Evolutionary conservation across 1,140 invertebrate species (phyloP).

Genomic region (Drosophila leontia): DNA sequence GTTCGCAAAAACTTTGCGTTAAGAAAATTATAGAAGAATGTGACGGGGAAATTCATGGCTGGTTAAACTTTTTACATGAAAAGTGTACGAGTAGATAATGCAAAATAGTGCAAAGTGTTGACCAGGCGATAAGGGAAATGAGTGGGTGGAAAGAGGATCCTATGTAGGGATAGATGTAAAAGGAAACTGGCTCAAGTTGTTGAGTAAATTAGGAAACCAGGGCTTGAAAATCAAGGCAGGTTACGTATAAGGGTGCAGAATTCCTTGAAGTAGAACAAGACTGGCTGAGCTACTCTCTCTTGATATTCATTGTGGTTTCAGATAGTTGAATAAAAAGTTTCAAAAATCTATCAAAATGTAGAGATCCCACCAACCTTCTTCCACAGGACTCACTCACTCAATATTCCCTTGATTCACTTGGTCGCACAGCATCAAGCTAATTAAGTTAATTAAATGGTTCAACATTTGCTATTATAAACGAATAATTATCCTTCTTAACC

Average conservation of each 20-base stretch:
- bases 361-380: no score
- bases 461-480: not conserved
- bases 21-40: conserved; percentile 72
- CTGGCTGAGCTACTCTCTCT: no score
- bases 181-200: not conserved
- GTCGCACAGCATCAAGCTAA: not conserved
- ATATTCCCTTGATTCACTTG: not conserved
- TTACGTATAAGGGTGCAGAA: not conserved
- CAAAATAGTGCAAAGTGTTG: conserved; percentile 58
- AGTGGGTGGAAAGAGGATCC: no score
- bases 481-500: not conserved
- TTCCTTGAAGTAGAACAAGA: no score
- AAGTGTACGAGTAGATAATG: conserved; percentile 49
- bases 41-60: conserved; percentile 60
- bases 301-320: no score
- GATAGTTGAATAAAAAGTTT: no score
- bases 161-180: not conserved
- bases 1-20: conserved; percentile 73
- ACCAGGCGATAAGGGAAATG: conserved; percentile 24
- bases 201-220: not conserved
- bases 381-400: not conserved
- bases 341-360: not conserved
- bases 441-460: conserved; percentile 12
- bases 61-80: conserved; percentile 60
- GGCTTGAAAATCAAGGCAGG: not conserved